These are phyloP conservation scores for Cheiracanthium punctorium DNA, from an alignment of 2,888 invertebrate species.

Conservation along the genomic window DNA sequence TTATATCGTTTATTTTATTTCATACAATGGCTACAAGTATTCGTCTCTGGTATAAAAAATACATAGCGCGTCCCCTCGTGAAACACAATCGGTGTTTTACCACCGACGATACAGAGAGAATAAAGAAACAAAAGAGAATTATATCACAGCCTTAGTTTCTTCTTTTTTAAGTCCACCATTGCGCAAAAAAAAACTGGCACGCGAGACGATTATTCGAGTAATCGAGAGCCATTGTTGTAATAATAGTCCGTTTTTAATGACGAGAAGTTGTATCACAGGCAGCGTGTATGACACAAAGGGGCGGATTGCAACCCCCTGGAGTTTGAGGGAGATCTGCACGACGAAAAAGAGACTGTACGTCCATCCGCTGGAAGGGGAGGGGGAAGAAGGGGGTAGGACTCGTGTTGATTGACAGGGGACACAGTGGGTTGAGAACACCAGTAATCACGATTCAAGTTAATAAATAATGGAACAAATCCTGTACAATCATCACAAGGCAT, in stretches of 20 bases:
- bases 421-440: background rate
- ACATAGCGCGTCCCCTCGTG: constrained; percentile 44
- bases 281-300: constrained; percentile 67
- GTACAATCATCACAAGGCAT: background rate
- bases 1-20: constrained; percentile 60
- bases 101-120: constrained; percentile 3
- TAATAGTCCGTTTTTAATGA: constrained; percentile 34
- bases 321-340: background rate
- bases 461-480: background rate
- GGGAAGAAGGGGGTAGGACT: background rate
- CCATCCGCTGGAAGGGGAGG: constrained; percentile 17
- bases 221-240: constrained; percentile 28
- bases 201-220: constrained; percentile 1
- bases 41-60: constrained; percentile 68
- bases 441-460: background rate
- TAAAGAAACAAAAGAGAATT: constrained; percentile 20
- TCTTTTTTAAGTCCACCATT: constrained; percentile 11
- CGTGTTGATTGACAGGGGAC: background rate
- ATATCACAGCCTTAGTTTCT: constrained; percentile 61
- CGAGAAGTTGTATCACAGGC: constrained; percentile 66
- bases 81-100: constrained; percentile 4
- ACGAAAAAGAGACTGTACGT: constrained; percentile 12
- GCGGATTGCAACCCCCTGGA: constrained; percentile 20
- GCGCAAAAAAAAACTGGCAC: constrained; percentile 10
- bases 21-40: constrained; percentile 64